Conservation (phyloP, 2,888 invertebrate species). For the Dicycla oo region DNA sequence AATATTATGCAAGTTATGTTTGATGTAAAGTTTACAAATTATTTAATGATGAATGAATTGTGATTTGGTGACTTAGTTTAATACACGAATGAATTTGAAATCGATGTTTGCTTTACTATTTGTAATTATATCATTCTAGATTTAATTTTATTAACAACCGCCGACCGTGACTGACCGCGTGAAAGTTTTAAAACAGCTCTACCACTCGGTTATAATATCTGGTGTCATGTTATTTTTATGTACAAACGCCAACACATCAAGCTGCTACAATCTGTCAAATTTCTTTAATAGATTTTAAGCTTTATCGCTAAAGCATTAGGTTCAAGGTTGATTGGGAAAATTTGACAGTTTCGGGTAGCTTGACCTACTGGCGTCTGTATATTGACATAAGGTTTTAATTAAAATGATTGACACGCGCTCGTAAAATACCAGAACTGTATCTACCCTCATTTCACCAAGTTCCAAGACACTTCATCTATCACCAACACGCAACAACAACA, state of each 20-base stretch:
- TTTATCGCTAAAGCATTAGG: no score
- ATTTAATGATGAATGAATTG: conserved; percentile 68
- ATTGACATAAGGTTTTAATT: background rate
- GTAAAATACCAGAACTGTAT: background rate
- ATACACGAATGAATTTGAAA: conserved; percentile 66
- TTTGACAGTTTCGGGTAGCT: no score
- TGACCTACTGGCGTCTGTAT: no score
- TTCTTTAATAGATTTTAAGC: no score
- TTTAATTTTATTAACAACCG: background rate
- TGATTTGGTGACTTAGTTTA: conserved; percentile 77
- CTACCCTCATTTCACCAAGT: background rate
- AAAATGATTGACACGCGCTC: background rate
- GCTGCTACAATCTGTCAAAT: no score
- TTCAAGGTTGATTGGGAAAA: no score
- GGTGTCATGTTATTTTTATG: background rate
- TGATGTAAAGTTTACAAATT: conserved; percentile 72
- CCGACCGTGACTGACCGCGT: background rate
- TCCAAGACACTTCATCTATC: background rate
- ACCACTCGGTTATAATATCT: background rate
- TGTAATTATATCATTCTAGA: background rate
- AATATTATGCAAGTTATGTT: conserved; percentile 74
- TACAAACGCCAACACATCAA: no score
- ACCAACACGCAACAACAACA: background rate
- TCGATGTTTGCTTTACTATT: conserved; percentile 45
- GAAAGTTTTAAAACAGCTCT: background rate